Evolutionary conservation across 2,113 vertebrate species (phyloP), one percentile per base, ranked within the genome.

Genomic region (Anhinga rufa): DNA sequence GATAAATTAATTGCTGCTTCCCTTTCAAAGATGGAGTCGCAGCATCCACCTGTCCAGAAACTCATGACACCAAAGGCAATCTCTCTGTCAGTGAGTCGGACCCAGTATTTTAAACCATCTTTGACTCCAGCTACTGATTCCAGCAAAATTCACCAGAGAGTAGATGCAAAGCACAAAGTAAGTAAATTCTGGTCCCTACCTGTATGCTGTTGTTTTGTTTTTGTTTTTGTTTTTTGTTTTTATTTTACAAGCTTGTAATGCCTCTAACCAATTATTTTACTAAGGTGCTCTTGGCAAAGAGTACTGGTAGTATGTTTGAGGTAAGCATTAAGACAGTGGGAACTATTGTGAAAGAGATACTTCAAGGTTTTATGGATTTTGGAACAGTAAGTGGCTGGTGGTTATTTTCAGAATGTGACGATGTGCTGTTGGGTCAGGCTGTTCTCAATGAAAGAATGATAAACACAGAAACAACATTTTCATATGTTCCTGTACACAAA

Each of bases 41-140:
- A 96, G 19, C 96, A 98, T 85, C 99, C 99, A 48, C 99, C 99
- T 31, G 98, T 99, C 79, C 98, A 99, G 98, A 99, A 98, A 96
- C 98, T 99, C 15, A 90, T 99, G 96, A 98, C 98, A 83, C 99
- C 99, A 76, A 96, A 98, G 91, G 91, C 97, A 70, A 92, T 98
- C 82, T 96, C 98, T 31, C 95, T 98, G 86, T 97, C 98, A 81
- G 84, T 96, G 94, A 98, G 98, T 97, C 98, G 98, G 76, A 98
- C 98, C 6, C 97, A 98, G 48, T 99, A 99, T 97, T 99, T 99
- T 97, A 99, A 99, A 96, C 99, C 99, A 6, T 99, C 99, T 84
- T 97, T 99, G 70, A 98, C 98, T 74, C 98, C 99, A 44, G 97
- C 98, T 92, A 97, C 98, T 92, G 97, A 98, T 91, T 89, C 97